A percentile compares a stretch with the other conserved stretches of the same genome.
phyloP scores from a whole-genome alignment of 2,113 vertebrate species.

The Promerops cafer region DNA sequence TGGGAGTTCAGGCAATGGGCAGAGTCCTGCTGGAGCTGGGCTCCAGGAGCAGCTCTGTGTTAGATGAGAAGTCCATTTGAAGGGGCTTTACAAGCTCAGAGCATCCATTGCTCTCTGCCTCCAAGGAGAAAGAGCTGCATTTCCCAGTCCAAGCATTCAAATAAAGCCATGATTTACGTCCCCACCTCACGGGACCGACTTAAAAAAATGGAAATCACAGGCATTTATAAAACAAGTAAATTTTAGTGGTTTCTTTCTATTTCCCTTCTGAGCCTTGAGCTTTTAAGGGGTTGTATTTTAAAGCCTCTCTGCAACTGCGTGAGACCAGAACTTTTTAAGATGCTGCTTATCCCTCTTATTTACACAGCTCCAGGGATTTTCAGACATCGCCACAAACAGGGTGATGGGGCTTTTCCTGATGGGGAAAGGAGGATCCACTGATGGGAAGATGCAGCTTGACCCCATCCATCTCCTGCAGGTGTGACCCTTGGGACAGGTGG shows the following conservation, averaged over 20 bases:
- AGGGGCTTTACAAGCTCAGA: background rate
- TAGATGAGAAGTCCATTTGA: background rate
- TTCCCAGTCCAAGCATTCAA: background rate
- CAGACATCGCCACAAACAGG: fast-evolving
- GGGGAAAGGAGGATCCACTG: background rate
- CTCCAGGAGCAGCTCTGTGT: background rate
- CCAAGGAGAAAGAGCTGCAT: background rate
- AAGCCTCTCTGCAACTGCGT: background rate
- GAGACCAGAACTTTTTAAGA: background rate
- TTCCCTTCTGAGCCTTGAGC: background rate
- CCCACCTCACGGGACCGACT: background rate
- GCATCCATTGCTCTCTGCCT: background rate
- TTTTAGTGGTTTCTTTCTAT: conserved; percentile 1
- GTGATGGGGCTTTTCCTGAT: background rate
- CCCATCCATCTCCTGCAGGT: background rate
- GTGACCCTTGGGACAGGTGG: background rate
- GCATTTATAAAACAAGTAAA: background rate
- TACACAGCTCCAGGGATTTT: background rate
- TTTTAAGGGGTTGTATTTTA: background rate
- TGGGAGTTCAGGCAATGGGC: background rate
- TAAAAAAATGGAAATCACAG: background rate
- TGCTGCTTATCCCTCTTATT: background rate
- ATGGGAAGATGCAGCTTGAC: background rate
- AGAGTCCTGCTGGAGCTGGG: background rate
- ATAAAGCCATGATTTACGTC: background rate